Evolutionary conservation across 2,113 vertebrate species (phyloP).

Genomic region (Poeciliopsis retropinna): DNA sequence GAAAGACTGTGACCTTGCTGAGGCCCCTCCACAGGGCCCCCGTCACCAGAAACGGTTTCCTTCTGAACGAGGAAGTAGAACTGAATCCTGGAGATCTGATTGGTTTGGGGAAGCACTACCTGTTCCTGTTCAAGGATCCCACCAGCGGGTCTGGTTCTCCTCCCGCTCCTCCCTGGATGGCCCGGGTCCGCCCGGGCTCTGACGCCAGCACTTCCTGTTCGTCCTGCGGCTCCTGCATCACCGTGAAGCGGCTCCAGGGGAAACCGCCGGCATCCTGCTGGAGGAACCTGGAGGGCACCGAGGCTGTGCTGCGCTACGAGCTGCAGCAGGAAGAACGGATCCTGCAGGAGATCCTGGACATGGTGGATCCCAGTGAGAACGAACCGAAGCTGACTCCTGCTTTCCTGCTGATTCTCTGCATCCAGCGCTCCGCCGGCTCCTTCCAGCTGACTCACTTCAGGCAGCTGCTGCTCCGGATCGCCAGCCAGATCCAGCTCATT

Average conservation of each 20-base stretch:
- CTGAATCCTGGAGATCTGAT: slow-evolving; percentile 80
- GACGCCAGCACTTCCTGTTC: slow-evolving; percentile 47
- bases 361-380: slow-evolving; percentile 51
- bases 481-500: slow-evolving; percentile 75
- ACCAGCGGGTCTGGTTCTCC: slow-evolving; percentile 46
- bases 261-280: slow-evolving; percentile 52
- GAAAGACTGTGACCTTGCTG: slow-evolving; percentile 58
- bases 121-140: slow-evolving; percentile 84
- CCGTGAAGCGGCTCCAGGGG: slow-evolving; percentile 16
- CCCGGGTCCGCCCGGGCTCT: slow-evolving; percentile 54
- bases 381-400: slow-evolving; percentile 76
- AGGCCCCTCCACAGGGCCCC: slow-evolving; percentile 75
- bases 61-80: slow-evolving; percentile 71
- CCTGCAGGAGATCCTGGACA: slow-evolving; percentile 71
- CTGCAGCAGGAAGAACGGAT: slow-evolving; percentile 74
- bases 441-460: slow-evolving; percentile 70
- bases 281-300: slow-evolving; percentile 65
- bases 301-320: slow-evolving; percentile 68
- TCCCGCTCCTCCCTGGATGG: slow-evolving; percentile 73
- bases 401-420: slow-evolving; percentile 80
- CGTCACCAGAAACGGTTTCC: slow-evolving; percentile 77
- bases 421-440: slow-evolving; percentile 73
- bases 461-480: slow-evolving; percentile 74
- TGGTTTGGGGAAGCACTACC: slow-evolving; percentile 80
- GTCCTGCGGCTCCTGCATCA: slow-evolving; percentile 54